A percentile compares a stretch with the other conserved stretches of the same genome.
These are phyloP conservation scores for Maniola hyperantus DNA, from an alignment of 2,888 invertebrate species.

Conservation along the genomic window DNA sequence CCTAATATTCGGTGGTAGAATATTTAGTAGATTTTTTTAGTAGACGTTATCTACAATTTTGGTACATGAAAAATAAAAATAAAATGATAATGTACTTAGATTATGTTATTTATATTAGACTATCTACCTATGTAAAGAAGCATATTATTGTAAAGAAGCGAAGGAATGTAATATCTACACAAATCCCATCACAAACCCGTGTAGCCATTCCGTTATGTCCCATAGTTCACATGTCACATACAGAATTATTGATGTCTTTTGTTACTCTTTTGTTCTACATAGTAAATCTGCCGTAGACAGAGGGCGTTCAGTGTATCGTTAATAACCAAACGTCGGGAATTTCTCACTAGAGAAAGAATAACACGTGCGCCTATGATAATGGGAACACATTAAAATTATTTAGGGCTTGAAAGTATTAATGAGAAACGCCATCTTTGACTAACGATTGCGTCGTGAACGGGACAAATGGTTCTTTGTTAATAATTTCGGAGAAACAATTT, in stretches of 20 bases:
- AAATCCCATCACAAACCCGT: slow-evolving; percentile 44
- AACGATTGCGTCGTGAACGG: slow-evolving; percentile 51
- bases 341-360: slow-evolving; percentile 56
- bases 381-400: slow-evolving; percentile 75
- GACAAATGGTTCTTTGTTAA: slow-evolving; percentile 41
- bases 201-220: slow-evolving; percentile 47
- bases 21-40: too few species aligned
- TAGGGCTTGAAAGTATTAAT: slow-evolving; percentile 68
- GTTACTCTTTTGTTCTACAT: slow-evolving; percentile 75
- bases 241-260: slow-evolving; percentile 78
- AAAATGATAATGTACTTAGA: too few species aligned
- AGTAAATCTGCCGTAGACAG: slow-evolving; percentile 69
- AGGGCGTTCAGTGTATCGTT: slow-evolving; percentile 61
- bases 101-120: too few species aligned
- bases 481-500: slow-evolving; percentile 38
- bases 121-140: background rate
- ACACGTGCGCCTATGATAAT: slow-evolving; percentile 72
- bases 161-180: slow-evolving; percentile 39
- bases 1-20: too few species aligned
- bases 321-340: slow-evolving; percentile 61
- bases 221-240: slow-evolving; percentile 72
- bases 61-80: too few species aligned
- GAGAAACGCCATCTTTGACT: slow-evolving; percentile 63
- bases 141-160: background rate
- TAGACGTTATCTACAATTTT: too few species aligned